Evolutionary conservation across 2,797 vertebrate genomes (phyloP).

Genomic region (Urophycis tenuis): DNA sequence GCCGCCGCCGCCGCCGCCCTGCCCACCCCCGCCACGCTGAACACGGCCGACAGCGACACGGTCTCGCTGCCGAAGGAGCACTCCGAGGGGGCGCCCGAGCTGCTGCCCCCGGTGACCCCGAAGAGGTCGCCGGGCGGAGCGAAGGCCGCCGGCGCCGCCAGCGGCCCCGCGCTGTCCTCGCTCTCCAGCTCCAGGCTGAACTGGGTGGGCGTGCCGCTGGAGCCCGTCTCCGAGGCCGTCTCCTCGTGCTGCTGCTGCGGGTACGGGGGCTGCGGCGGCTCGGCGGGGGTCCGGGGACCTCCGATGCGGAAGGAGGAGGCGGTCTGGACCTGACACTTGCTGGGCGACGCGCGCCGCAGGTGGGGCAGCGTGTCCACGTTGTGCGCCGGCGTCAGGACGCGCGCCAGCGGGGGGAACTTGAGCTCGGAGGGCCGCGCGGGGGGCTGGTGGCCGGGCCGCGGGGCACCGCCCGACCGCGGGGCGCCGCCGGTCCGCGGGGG

Average conservation of each 20-base stretch:
- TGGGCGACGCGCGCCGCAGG: constrained; percentile 82
- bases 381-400: constrained; percentile 76
- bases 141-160: constrained; percentile 23
- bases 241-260: constrained; percentile 49
- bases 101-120: constrained; percentile 47
- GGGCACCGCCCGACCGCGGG: no score
- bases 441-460: constrained; percentile 63
- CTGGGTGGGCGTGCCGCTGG: constrained; percentile 68
- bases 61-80: constrained; percentile 72
- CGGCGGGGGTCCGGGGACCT: constrained; percentile 57
- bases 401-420: constrained; percentile 75
- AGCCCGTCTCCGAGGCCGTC: constrained; percentile 65
- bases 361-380: constrained; percentile 86
- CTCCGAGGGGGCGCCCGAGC: constrained; percentile 71
- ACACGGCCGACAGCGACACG: constrained; percentile 56
- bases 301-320: constrained; percentile 80
- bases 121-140: constrained; percentile 19
- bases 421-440: constrained; percentile 77
- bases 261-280: constrained; percentile 29
- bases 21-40: constrained; percentile 37
- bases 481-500: constrained; percentile 67
- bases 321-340: constrained; percentile 84
- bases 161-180: constrained; percentile 37
- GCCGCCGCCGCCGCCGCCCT: constrained; percentile 14
- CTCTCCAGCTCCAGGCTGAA: constrained; percentile 69